A percentile compares a stretch with the other conserved stretches of the same genome.
These are phyloP conservation scores for Camelus dromedarius DNA, from an alignment of 2,113 vertebrate species.

Conservation along the genomic window DNA sequence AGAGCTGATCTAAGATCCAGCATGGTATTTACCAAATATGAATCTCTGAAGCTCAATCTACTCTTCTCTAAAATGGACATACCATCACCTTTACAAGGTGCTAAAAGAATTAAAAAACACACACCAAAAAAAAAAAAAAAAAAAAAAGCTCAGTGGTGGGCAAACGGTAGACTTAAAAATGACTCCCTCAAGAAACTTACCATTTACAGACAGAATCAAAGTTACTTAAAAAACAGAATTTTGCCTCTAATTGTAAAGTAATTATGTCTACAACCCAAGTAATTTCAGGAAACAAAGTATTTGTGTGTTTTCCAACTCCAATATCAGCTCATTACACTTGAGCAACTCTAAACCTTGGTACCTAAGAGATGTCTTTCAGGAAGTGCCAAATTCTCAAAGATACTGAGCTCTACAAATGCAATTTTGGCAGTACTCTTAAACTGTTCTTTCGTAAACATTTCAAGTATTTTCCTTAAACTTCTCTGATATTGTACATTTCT, in stretches of 20 bases:
- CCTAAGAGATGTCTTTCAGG: background rate
- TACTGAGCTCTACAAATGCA: background rate
- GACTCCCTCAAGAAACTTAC: background rate
- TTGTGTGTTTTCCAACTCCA: background rate
- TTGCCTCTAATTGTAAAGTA: background rate
- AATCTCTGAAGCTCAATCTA: background rate
- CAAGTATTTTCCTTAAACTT: constrained; percentile 45
- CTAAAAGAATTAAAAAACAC: background rate
- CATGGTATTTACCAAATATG: background rate
- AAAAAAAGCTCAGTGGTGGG: background rate
- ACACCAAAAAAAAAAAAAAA: background rate
- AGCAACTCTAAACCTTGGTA: background rate
- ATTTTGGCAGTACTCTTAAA: background rate
- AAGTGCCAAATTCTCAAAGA: constrained; percentile 23
- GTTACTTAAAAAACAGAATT: background rate
- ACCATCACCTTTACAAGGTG: background rate
- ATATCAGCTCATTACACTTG: background rate
- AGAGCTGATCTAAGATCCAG: background rate
- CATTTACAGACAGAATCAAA: background rate
- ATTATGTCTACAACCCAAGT: background rate
- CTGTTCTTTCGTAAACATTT: constrained; percentile 20
- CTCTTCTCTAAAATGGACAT: background rate
- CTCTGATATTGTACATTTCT: background rate
- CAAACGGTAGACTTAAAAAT: background rate
- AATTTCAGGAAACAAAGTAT: constrained; percentile 50